Evolutionary conservation across 2,888 invertebrate genomes (phyloP).

Genomic region (Lepetodrilus schrolli): DNA sequence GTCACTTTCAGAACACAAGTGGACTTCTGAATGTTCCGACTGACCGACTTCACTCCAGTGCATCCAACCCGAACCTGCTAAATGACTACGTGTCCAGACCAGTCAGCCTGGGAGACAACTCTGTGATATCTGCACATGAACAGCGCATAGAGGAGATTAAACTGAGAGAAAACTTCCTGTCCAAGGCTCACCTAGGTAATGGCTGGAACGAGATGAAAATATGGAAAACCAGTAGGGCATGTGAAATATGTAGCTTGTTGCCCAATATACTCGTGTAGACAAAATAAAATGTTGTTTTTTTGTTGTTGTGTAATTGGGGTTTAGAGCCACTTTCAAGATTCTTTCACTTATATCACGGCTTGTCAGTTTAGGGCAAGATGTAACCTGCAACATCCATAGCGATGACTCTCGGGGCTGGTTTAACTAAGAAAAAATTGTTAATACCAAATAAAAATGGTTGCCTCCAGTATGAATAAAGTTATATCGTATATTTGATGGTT

Average conservation of each 20-base stretch:
- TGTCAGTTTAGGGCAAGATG: no score
- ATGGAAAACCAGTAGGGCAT: no score
- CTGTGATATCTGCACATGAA: constrained; percentile 39
- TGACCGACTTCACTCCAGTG: constrained; percentile 67
- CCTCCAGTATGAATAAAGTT: no score
- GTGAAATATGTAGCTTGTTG: no score
- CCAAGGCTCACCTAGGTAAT: constrained; percentile 82
- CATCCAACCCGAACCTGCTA: constrained; percentile 74
- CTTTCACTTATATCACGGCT: no score
- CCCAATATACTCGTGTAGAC: no score
- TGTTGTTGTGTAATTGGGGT: background rate
- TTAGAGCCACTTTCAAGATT: no score
- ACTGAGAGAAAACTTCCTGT: constrained; percentile 82
- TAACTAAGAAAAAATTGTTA: no score
- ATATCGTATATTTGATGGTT: no score
- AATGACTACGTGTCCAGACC: constrained; percentile 55
- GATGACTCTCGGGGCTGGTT: no score
- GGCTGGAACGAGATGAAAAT: background rate
- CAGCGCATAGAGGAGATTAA: constrained; percentile 73
- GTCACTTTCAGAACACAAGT: background rate
- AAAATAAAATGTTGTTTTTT: background rate
- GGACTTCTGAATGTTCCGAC: constrained; percentile 33
- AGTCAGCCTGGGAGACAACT: constrained; percentile 54
- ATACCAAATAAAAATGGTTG: no score
- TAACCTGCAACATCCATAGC: no score